A percentile compares a stretch with the other conserved stretches of the same genome.
These are phyloP conservation scores for Drosophila nigricruria DNA, from an alignment of 2,888 invertebrate genomes.

Conservation along the genomic window DNA sequence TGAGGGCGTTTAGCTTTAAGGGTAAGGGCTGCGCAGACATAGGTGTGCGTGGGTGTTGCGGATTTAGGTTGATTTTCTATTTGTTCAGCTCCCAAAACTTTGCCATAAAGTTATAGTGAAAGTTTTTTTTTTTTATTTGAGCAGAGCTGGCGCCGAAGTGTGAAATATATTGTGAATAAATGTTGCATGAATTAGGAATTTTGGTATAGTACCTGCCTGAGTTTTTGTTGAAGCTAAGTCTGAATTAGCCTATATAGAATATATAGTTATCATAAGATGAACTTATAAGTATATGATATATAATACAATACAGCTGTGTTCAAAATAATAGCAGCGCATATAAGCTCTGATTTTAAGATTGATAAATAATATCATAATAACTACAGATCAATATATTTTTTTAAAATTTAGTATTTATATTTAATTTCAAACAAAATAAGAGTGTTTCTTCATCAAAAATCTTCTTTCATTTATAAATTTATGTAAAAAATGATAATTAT, in stretches of 20 bases:
- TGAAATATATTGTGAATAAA: not conserved
- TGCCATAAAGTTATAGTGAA: conserved; percentile 17
- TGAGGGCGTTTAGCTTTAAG: conserved; percentile 65
- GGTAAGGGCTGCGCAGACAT: not conserved
- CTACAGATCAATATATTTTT: no score
- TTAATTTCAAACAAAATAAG: no score
- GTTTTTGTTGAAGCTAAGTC: not conserved
- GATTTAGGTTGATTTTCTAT: conserved; percentile 3
- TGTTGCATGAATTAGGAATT: not conserved
- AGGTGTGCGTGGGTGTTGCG: conserved; percentile 37
- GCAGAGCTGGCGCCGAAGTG: not conserved
- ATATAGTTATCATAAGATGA: no score
- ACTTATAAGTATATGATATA: no score
- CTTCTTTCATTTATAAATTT: no score
- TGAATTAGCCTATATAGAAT: not conserved
- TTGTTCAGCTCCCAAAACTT: conserved; percentile 37
- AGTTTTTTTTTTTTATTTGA: conserved; percentile 10
- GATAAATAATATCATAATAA: no score
- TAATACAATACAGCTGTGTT: no score
- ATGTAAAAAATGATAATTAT: no score
- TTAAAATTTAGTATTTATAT: no score
- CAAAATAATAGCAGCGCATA: no score
- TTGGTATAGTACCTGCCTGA: not conserved
- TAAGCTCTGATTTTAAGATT: no score
- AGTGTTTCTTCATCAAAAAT: no score